Evolutionary conservation across 2,888 invertebrate genomes (phyloP).

Genomic region (Lasius fuliginosus): DNA sequence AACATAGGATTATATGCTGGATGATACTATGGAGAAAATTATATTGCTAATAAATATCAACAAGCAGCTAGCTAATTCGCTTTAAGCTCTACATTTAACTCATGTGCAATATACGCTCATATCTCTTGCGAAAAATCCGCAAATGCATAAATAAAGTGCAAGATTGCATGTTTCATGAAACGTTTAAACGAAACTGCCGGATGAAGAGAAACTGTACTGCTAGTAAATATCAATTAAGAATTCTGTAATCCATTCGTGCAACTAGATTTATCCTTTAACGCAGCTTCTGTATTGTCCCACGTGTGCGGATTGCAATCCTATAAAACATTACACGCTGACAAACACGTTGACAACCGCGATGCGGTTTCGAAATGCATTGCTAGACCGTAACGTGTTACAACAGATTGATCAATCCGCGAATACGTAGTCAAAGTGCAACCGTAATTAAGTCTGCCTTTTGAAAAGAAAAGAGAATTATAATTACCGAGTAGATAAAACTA

Average conservation of each 20-base stretch:
- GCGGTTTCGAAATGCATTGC: slow-evolving; percentile 24
- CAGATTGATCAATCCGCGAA: not conserved
- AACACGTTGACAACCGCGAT: slow-evolving; percentile 1
- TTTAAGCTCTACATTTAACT: slow-evolving; percentile 49
- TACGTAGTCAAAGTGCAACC: not conserved
- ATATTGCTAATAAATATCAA: slow-evolving; percentile 45
- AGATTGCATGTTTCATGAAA: slow-evolving; percentile 8
- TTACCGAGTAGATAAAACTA: not conserved
- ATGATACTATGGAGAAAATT: slow-evolving; percentile 20
- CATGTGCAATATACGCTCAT: not conserved
- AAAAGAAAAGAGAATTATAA: not conserved
- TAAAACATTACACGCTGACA: slow-evolving; percentile 17
- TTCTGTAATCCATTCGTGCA: not conserved
- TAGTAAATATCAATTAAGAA: slow-evolving; percentile 34
- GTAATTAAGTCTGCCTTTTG: not conserved
- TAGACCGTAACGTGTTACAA: slow-evolving; percentile 20
- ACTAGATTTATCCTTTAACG: slow-evolving; percentile 22
- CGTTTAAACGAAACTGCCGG: slow-evolving; percentile 7
- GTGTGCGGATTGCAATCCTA: not conserved
- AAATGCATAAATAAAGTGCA: not conserved
- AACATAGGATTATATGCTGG: slow-evolving; percentile 19
- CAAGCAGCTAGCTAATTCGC: slow-evolving; percentile 43
- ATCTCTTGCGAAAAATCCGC: slow-evolving; percentile 3
- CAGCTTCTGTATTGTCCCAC: not conserved
- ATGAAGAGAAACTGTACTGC: not conserved